A percentile compares a stretch with the other conserved stretches of the same genome.
Conservation (phyloP, 30 jellyfish, hydroid and myxozoan species). For the Sanderia malayensis region DNA sequence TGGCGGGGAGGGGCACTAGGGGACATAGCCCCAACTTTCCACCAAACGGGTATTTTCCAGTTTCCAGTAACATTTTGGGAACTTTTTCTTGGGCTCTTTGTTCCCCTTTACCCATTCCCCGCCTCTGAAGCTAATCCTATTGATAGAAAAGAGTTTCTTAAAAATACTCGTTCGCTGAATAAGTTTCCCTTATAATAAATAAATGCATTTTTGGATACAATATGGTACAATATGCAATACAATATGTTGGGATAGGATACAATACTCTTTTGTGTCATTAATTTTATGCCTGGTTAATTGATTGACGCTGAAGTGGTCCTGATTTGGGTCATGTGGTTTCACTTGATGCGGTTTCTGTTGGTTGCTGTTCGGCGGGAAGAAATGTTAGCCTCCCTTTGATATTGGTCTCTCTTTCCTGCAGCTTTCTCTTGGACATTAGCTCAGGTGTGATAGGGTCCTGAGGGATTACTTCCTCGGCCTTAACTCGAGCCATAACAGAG, state of each 20-base stretch:
- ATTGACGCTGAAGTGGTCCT: neutral
- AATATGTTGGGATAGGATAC: neutral
- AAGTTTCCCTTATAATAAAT: too few species aligned
- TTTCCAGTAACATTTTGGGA: too few species aligned
- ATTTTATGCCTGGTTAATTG: too few species aligned
- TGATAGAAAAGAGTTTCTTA: too few species aligned
- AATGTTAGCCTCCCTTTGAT: conserved; percentile 6
- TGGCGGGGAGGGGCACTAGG: too few species aligned
- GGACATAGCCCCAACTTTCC: too few species aligned
- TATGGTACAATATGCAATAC: neutral
- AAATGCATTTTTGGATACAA: neutral
- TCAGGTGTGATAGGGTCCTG: neutral
- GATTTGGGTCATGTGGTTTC: neutral
- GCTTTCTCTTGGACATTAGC: neutral
- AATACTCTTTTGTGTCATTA: too few species aligned
- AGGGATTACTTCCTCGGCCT: neutral
- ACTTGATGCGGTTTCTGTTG: neutral
- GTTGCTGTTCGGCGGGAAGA: neutral
- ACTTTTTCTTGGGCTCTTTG: too few species aligned
- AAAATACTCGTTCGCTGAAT: too few species aligned
- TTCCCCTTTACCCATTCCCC: too few species aligned
- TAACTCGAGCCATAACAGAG: neutral
- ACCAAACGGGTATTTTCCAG: too few species aligned
- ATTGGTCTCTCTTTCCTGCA: conserved; percentile 2
- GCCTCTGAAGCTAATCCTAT: too few species aligned